Percentiles rank a stretch among this genome's conserved stretches.
phyloP scores from a whole-genome alignment of 2,888 invertebrate genomes.

The Epistrophella euchroma region DNA sequence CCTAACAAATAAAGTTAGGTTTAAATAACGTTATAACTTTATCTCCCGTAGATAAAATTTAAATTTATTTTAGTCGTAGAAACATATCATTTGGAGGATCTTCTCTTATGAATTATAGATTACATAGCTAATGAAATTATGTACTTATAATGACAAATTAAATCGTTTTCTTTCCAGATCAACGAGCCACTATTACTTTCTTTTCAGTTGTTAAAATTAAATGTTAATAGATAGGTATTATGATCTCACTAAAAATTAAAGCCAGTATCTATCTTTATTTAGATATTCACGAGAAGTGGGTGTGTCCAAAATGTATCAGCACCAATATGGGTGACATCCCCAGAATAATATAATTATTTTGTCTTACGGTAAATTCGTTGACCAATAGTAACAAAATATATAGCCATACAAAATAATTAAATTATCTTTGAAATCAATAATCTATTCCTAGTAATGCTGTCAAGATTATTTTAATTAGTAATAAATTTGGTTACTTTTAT shows the following conservation, averaged over 20 bases:
- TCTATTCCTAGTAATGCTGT: background rate
- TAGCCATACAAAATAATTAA: constrained; percentile 23
- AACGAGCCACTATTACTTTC: constrained; percentile 15
- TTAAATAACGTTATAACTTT: no score
- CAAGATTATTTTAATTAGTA: constrained; percentile 4
- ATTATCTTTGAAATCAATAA: constrained; percentile 14
- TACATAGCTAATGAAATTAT: no score
- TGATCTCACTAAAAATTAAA: constrained; percentile 53
- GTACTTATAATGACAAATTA: background rate
- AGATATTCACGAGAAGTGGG: constrained; percentile 59
- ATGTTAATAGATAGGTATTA: constrained; percentile 36
- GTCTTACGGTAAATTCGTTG: constrained; percentile 7
- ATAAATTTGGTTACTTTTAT: background rate
- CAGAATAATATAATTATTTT: constrained; percentile 25
- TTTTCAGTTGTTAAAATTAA: constrained; percentile 39
- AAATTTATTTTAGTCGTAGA: no score
- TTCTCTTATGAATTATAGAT: no score
- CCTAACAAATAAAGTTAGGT: no score
- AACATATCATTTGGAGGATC: no score
- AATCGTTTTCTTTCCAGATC: background rate
- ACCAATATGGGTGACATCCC: constrained; percentile 57
- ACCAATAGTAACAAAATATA: constrained; percentile 57
- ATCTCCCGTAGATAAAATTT: no score
- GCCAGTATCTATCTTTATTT: background rate
- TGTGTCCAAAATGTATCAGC: constrained; percentile 64